Evolutionary conservation across 2,888 invertebrate species (phyloP), one percentile per base, ranked within the genome.

Genomic region (Camptogramma bilineatum): DNA sequence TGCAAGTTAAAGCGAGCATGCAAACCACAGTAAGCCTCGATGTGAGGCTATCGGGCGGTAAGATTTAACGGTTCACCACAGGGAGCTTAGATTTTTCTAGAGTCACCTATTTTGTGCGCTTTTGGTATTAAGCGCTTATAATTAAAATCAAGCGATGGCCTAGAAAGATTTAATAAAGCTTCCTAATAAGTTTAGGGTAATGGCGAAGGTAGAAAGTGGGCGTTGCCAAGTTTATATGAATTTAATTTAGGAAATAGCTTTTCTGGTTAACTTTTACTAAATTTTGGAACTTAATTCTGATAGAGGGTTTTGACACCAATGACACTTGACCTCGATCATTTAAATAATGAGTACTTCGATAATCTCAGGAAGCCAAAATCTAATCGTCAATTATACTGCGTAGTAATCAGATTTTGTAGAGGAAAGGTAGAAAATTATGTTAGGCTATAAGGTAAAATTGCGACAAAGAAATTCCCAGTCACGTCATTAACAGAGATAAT

Each of bases 1-100:
- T 69, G 70, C 60, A 64, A 68, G 68, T 67, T 67, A 73, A 71
- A 73, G 68, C 68, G 69, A 69, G 71, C 73, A 64, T 68, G 73
- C 60, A 58, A 71, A 71, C 71, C 69, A 61, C 68, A 60, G 62
- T 72, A 69, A 72, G 65, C 69, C 56, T 58, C 62, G 57, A 65
- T 69, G 21, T 58, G 28, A 17, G 62, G 64, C 52, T 70, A 70
- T 72, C 69, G 67, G 66, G 62, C 64, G 61, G 68, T 56, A 62
- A 68, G 63, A 62, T 70, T 72, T 68, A 69, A 68, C 70, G 64
- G 66, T 69, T 63, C 60, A 62, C 65, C 66, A 58, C 63, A 24
- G 17, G 58, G 9, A 63, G 69, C 61, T 62, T 19, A 62, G 51
- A 55, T 66, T 71, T 67, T 69, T 68, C 52, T 59, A 55, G 18